A percentile compares a stretch with the other conserved stretches of the same genome.
These are phyloP conservation scores for Omphaloscelis lunosa DNA, from an alignment of 2,888 invertebrate genomes.

Conservation along the genomic window DNA sequence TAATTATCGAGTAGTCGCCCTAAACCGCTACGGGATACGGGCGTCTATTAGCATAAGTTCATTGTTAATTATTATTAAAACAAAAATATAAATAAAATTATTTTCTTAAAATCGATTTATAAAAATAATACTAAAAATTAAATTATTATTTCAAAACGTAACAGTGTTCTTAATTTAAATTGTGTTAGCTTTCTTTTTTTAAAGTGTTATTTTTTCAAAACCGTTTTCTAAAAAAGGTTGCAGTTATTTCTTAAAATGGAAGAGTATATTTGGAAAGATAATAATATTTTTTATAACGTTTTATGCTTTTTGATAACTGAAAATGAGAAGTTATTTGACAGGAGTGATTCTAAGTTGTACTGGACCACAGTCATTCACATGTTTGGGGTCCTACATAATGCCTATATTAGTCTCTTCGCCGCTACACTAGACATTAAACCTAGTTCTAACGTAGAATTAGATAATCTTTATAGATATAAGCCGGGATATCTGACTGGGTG, in stretches of 20 bases:
- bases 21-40: slow-evolving; percentile 43
- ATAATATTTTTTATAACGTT: slow-evolving; percentile 83
- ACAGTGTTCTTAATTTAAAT: slow-evolving; percentile 25
- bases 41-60: slow-evolving; percentile 48
- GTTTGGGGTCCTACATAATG: slow-evolving; percentile 75
- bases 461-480: slow-evolving; percentile 74
- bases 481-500: slow-evolving; percentile 82
- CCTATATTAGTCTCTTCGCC: slow-evolving; percentile 72
- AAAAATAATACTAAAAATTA: slow-evolving; percentile 1
- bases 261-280: slow-evolving; percentile 77
- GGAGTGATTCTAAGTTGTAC: slow-evolving; percentile 81
- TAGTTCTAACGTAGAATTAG: slow-evolving; percentile 68
- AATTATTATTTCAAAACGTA: slow-evolving; percentile 5
- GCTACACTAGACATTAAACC: slow-evolving; percentile 67
- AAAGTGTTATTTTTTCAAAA: slow-evolving; percentile 25
- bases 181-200: neutral
- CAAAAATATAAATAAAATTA: neutral
- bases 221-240: neutral
- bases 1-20: slow-evolving; percentile 54
- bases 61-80: slow-evolving; percentile 12
- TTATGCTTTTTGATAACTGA: slow-evolving; percentile 85
- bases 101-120: slow-evolving; percentile 1
- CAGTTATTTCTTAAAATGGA: slow-evolving; percentile 74
- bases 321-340: slow-evolving; percentile 84
- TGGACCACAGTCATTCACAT: slow-evolving; percentile 83